Percentiles rank a stretch among this genome's conserved stretches.
Evolutionary conservation across 2,888 invertebrate genomes (phyloP).

Genomic region (Beris morrisii): DNA sequence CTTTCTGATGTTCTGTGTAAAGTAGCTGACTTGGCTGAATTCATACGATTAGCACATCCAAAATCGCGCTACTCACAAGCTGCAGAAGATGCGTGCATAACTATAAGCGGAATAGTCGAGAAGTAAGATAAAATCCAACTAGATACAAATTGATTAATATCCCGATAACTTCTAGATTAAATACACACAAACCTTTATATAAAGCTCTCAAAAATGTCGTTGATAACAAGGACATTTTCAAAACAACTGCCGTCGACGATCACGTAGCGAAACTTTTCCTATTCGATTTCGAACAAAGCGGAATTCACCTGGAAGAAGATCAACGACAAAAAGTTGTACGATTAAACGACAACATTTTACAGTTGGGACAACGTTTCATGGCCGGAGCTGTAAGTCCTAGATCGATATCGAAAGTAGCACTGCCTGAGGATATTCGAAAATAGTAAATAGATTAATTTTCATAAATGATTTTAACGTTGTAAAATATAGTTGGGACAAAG

Average conservation of each 20-base stretch:
- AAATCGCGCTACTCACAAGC: conserved; percentile 71
- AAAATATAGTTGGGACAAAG: conserved; percentile 46
- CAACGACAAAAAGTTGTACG: conserved; percentile 76
- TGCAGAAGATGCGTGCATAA: conserved; percentile 87
- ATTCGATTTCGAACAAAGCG: conserved; percentile 97
- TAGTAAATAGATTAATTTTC: conserved; percentile 58
- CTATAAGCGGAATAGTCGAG: conserved; percentile 90
- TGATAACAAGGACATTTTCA: conserved; percentile 67
- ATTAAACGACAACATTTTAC: conserved; percentile 83
- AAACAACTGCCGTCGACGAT: conserved; percentile 73
- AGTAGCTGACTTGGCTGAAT: conserved; percentile 97
- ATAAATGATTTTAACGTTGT: neutral
- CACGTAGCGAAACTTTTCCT: conserved; percentile 88
- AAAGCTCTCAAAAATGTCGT: conserved; percentile 73
- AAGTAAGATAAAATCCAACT: conserved; percentile 61
- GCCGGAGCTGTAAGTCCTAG: conserved; percentile 72
- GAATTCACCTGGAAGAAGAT: conserved; percentile 85
- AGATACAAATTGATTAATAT: neutral
- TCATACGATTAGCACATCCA: conserved; percentile 91
- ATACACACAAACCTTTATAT: conserved; percentile 86
- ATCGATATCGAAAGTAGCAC: conserved; percentile 63
- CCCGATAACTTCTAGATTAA: conserved; percentile 65
- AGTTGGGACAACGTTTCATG: conserved; percentile 82
- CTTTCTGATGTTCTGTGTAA: conserved; percentile 92
- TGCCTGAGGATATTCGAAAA: conserved; percentile 74